Evolutionary conservation across 2,888 invertebrate genomes (phyloP).

Genomic region (Erebia aethiops): DNA sequence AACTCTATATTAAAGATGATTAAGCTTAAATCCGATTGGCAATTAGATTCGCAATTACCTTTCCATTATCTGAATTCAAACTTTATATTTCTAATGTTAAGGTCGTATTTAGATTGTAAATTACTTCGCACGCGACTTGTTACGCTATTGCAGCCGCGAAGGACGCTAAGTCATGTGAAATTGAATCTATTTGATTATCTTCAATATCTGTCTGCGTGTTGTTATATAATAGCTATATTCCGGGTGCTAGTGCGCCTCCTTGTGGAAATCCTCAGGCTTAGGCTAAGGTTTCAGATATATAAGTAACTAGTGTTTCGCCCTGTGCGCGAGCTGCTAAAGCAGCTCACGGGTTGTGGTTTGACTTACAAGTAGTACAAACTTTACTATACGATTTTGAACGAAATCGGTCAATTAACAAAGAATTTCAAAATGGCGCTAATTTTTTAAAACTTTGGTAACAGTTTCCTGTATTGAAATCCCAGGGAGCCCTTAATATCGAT

Average conservation of each 20-base stretch:
- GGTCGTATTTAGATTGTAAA: constrained; percentile 27
- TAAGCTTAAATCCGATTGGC: constrained; percentile 21
- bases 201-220: constrained; percentile 26
- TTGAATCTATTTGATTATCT: constrained; percentile 52
- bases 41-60: constrained; percentile 21
- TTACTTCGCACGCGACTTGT: constrained; percentile 59
- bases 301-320: too few species aligned
- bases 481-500: too few species aligned
- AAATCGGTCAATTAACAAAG: too few species aligned
- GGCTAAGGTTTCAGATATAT: not conserved
- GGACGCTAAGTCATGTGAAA: constrained; percentile 62
- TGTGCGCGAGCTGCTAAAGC: too few species aligned
- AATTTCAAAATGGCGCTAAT: too few species aligned
- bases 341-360: too few species aligned
- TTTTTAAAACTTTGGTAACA: too few species aligned
- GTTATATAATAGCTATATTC: constrained; percentile 29
- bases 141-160: constrained; percentile 56
- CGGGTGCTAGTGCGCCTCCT: constrained; percentile 20
- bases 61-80: constrained; percentile 23
- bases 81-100: constrained; percentile 19
- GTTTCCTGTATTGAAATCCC: too few species aligned
- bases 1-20: constrained; percentile 15
- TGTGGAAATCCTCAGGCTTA: constrained; percentile 16
- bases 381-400: too few species aligned
- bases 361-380: too few species aligned